Base-by-base conservation (phyloP, 2,888 invertebrate species). In the Eupeodes latifasciatus region DNA sequence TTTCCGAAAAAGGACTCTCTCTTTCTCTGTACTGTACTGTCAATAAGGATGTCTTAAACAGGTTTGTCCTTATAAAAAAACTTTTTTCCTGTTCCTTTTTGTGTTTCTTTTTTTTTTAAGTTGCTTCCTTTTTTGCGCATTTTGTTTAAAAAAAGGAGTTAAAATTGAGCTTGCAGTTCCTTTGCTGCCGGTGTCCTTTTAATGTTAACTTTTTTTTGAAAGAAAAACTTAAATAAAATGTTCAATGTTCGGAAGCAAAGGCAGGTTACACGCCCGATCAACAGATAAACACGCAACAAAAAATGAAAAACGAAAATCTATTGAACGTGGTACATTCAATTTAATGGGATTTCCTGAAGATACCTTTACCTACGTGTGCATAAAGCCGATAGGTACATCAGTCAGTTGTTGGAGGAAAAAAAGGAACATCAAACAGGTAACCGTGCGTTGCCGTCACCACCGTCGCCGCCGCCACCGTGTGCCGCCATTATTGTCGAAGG, bases 271-370 rank as follows among this genome's bases (percentile, higher is more conserved):
- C 62, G 44, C 76, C 76, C 71, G 77, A 81, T 85, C 72, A 77
- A 77, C 59, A 64, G 80, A 80, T 80, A 71, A 75, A 76, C 51
- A 75, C 19, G 36, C 36, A 78, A n/a, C 59, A 62, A 51, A 59
- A 74, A 49, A 59, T n/a, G 7, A 36, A 44, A 19, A 34, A 61
- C 47, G 47, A 27, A 36, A 59, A 61, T 7, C 66, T 55, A 76
- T 66, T 81, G 80, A 67, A 87, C 77, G 84, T 83, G 80, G 80
- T 80, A 72, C 80, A 84, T 84, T 84, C 72, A 74, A 87, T 72
- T 81, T 67, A 61, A 84, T 71, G 69, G 66, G 64, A 84, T 57
- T 64, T 57, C 49, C 64, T n/a, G 49, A 66, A 57, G 77, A 82
- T 40, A 77, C 64, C 7, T 55, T 66, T 47, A 83, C 78, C 75